phyloP scores from a whole-genome alignment of 2,113 vertebrate species.

The Oryzias woworae region DNA sequence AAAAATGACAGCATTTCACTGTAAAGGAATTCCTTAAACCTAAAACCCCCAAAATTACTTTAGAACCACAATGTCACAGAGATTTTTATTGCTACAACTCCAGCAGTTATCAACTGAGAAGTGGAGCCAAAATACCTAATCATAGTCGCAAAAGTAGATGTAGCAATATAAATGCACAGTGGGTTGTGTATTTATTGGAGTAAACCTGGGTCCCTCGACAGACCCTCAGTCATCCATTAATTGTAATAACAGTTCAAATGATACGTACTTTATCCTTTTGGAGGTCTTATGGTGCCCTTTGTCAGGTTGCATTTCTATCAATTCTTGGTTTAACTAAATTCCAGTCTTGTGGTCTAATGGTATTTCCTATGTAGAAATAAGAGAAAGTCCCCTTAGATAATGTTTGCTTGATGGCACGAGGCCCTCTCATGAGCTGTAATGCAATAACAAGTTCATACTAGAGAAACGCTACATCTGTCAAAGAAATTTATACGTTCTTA shows the following conservation, averaged over 20 bases:
- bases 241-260: conserved; percentile 3
- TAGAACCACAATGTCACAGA: too few relatives aligned
- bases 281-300: conserved; percentile 4
- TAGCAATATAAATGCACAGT: too few relatives aligned
- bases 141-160: too few relatives aligned
- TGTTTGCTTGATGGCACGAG: not conserved
- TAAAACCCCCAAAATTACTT: too few relatives aligned
- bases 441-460: not conserved
- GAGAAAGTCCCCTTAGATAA: conserved; percentile 3
- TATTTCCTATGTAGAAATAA: conserved; percentile 16
- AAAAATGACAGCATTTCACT: too few relatives aligned
- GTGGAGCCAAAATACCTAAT: too few relatives aligned
- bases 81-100: too few relatives aligned
- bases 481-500: not conserved
- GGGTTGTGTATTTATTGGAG: too few relatives aligned
- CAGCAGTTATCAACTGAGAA: too few relatives aligned
- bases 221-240: conserved; percentile 21
- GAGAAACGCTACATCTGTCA: not conserved
- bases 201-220: conserved; percentile 2
- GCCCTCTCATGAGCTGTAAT: conserved; percentile 5
- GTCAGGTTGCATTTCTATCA: conserved; percentile 30
- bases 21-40: too few relatives aligned
- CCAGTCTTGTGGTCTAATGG: conserved; percentile 3
- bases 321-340: conserved; percentile 25
- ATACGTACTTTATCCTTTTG: conserved; percentile 1